Conservation (phyloP, 2,797 vertebrate species). For the Pipistrellus pygmaeus region DNA sequence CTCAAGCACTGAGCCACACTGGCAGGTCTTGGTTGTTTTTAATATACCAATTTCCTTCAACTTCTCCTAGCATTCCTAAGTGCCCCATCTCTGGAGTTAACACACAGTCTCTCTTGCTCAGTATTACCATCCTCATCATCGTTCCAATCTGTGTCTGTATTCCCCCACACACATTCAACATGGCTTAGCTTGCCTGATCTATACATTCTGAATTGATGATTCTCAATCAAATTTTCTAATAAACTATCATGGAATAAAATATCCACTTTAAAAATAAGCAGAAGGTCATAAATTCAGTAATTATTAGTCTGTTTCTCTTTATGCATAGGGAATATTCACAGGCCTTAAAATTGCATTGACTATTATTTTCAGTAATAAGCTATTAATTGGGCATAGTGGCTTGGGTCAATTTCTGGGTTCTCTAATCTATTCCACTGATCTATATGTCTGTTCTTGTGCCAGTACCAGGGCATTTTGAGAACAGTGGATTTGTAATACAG, state of each 20-base stretch:
- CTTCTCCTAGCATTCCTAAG: fast-evolving
- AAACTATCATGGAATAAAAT: background rate
- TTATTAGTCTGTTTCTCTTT: background rate
- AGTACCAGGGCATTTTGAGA: too few relatives aligned
- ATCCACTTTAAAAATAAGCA: background rate
- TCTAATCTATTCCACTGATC: too few relatives aligned
- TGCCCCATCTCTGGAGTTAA: background rate
- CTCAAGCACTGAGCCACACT: too few relatives aligned
- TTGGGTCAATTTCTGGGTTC: too few relatives aligned
- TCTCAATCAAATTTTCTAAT: background rate
- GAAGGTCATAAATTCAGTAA: too few relatives aligned
- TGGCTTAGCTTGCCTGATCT: too few relatives aligned
- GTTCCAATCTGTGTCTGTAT: fast-evolving
- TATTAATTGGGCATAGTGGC: too few relatives aligned
- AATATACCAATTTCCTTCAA: background rate
- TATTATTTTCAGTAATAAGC: background rate
- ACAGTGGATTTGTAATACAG: too few relatives aligned
- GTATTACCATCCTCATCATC: fast-evolving
- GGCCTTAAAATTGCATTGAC: background rate
- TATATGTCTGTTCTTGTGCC: too few relatives aligned
- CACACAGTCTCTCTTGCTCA: fast-evolving
- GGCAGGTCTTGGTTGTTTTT: background rate
- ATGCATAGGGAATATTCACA: background rate
- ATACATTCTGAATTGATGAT: background rate
- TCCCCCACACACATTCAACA: background rate